Evolutionary conservation across 2,113 vertebrate genomes (phyloP).

Genomic region (Equus przewalskii): DNA sequence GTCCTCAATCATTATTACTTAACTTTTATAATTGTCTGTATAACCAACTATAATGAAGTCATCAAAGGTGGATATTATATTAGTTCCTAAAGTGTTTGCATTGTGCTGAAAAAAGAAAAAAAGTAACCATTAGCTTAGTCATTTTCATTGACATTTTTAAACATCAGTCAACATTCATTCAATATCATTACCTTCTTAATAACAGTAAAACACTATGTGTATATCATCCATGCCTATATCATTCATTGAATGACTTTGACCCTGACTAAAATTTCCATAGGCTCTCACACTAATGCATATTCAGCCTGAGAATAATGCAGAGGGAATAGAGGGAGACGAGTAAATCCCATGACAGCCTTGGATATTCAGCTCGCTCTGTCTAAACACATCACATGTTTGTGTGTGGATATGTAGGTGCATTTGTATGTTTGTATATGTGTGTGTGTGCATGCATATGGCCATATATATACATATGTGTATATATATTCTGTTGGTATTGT

Average conservation of each 20-base stretch:
- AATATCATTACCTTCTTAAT: neutral
- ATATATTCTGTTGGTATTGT: neutral
- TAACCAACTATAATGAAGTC: conserved; percentile 63
- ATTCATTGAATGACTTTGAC: neutral
- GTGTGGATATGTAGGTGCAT: neutral
- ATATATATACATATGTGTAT: neutral
- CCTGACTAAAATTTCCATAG: conserved; percentile 6
- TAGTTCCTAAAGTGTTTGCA: conserved; percentile 55
- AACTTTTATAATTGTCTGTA: conserved; percentile 71
- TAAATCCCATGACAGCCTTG: neutral
- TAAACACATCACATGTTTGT: neutral
- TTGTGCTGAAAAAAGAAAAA: neutral
- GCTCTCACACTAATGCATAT: neutral
- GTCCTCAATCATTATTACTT: conserved; percentile 70
- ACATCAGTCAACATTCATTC: neutral
- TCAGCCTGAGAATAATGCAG: neutral
- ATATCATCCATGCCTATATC: neutral
- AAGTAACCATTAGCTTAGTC: neutral
- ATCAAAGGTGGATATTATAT: conserved; percentile 68
- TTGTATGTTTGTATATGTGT: neutral
- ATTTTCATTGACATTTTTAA: conserved; percentile 10
- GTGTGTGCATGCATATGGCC: neutral
- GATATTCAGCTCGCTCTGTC: neutral
- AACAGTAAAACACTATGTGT: neutral
- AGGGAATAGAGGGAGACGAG: neutral